phyloP scores from a whole-genome alignment of 2,888 invertebrate genomes.

The Coelinius sp. region DNA sequence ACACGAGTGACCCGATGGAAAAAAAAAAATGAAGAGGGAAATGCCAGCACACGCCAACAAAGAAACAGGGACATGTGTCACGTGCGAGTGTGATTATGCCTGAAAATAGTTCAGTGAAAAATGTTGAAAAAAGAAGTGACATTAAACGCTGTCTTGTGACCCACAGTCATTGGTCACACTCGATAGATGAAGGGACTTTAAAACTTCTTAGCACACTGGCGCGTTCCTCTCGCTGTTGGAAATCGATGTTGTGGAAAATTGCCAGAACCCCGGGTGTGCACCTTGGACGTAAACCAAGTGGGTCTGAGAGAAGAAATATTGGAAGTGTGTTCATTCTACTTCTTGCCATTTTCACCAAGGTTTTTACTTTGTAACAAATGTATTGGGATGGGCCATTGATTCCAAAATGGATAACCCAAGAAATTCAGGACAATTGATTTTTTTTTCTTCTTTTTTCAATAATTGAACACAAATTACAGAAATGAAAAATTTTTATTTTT shows the following conservation, averaged over 20 bases:
- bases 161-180: constrained; percentile 3
- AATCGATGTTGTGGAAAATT: constrained; percentile 59
- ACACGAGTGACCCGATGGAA: not conserved
- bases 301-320: constrained; percentile 1
- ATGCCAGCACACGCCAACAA: constrained; percentile 5
- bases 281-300: constrained; percentile 37
- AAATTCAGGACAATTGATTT: not conserved
- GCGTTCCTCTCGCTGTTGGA: constrained; percentile 47
- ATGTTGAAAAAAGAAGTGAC: not conserved
- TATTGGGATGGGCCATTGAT: constrained; percentile 4
- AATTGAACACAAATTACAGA: no score
- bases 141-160: not conserved
- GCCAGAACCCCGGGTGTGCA: constrained; percentile 40
- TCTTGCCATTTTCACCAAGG: not conserved
- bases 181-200: not conserved
- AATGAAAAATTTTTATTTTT: no score
- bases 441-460: not conserved
- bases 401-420: not conserved
- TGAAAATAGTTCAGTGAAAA: not conserved
- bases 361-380: constrained; percentile 12
- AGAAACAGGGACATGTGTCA: not conserved
- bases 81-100: not conserved
- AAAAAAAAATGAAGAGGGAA: not conserved
- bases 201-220: constrained; percentile 38
- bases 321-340: not conserved